phyloP scores from a whole-genome alignment of 2,113 vertebrate species.

The Rhinopomastus cyanomelas region DNA sequence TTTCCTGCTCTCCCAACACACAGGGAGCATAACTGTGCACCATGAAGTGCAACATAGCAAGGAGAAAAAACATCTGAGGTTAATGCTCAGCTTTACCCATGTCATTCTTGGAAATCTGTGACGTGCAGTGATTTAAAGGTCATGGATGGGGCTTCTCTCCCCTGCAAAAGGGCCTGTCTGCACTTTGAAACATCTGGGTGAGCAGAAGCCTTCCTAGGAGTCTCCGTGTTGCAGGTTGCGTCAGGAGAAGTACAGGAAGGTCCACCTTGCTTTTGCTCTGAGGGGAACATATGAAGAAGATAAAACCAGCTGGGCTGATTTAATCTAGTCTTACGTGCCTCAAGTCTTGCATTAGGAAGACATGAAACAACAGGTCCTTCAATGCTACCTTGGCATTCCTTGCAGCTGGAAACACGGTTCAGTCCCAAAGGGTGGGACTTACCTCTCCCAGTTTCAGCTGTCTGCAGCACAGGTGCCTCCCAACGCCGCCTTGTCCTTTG shows the following conservation, averaged over 20 bases:
- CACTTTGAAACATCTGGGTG: not conserved
- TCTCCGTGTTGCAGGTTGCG: not conserved
- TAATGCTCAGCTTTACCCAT: not conserved
- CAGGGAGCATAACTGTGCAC: not conserved
- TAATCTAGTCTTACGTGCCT: not conserved
- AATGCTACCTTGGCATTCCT: not conserved
- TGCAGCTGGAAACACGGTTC: not conserved
- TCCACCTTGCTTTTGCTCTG: not conserved
- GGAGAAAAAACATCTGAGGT: not conserved
- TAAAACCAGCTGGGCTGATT: constrained; percentile 17
- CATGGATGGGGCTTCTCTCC: not conserved
- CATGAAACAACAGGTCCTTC: constrained; percentile 16
- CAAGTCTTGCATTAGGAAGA: not conserved
- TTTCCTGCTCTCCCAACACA: constrained; percentile 30
- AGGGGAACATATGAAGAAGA: not conserved
- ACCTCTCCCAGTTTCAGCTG: not conserved
- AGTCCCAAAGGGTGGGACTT: not conserved
- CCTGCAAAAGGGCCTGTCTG: not conserved
- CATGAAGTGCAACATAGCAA: not conserved
- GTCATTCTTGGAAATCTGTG: not conserved
- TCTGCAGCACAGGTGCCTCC: not conserved
- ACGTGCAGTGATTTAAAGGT: not conserved
- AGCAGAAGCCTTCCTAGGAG: not conserved
- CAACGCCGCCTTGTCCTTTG: not conserved
- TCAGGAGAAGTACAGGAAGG: not conserved